phyloP scores from a whole-genome alignment of 2,888 invertebrate species.

The Incurvaria masculella region DNA sequence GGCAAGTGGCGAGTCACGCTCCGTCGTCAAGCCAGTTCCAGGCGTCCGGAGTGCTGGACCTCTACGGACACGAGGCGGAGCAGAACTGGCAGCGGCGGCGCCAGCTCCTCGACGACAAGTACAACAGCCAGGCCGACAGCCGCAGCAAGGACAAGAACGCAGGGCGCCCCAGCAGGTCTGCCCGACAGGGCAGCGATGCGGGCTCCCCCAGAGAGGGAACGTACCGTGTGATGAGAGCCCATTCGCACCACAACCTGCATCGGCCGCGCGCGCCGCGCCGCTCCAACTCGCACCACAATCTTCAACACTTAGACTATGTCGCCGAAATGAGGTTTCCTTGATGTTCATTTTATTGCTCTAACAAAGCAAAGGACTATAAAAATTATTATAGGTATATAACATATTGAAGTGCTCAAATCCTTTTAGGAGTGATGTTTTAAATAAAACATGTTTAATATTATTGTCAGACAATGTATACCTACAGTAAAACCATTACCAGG shows the following conservation, averaged over 20 bases:
- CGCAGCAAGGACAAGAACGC: slow-evolving; percentile 28
- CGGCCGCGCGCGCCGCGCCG: slow-evolving; percentile 49
- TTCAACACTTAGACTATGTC: slow-evolving; percentile 61
- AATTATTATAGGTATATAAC: slow-evolving; percentile 22
- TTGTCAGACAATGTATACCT: neutral
- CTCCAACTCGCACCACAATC: slow-evolving; percentile 62
- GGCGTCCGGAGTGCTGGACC: slow-evolving; percentile 61
- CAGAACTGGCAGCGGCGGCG: slow-evolving; percentile 52
- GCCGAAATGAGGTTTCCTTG: slow-evolving; percentile 64
- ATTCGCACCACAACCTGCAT: slow-evolving; percentile 63
- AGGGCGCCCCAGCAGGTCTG: slow-evolving; percentile 26
- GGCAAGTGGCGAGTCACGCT: slow-evolving; percentile 63
- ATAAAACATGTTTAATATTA: neutral
- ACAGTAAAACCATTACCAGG: no score
- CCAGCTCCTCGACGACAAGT: slow-evolving; percentile 42
- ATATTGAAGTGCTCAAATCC: slow-evolving; percentile 45
- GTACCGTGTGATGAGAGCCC: slow-evolving; percentile 52
- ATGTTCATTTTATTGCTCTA: slow-evolving; percentile 26
- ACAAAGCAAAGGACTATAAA: neutral
- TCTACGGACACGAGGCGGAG: slow-evolving; percentile 63
- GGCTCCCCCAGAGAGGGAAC: slow-evolving; percentile 43
- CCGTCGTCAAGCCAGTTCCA: slow-evolving; percentile 59
- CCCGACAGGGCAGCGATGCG: slow-evolving; percentile 33
- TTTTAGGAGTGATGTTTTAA: slow-evolving; percentile 8
- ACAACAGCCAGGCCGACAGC: slow-evolving; percentile 29